Base-by-base conservation (phyloP, 2,888 invertebrate genomes). In the Drosophila bunnanda region DNA sequence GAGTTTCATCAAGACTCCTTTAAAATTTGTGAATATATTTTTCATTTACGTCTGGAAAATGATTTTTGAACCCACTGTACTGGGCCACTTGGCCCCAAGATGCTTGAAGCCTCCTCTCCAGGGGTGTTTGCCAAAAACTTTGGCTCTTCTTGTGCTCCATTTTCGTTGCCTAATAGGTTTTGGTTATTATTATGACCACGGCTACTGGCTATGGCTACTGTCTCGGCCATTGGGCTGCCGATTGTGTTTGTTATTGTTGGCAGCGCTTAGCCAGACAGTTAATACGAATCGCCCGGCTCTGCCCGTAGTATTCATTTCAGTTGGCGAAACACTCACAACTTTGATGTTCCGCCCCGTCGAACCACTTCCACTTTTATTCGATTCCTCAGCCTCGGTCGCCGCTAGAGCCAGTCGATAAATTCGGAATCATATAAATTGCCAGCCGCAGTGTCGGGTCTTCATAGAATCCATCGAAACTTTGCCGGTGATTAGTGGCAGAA, bases 161-260 rank as follows among this genome's bases (percentile, higher is more conserved):
- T 62, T 68, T 54, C n/a, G 72, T 67, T 80, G 67, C 61, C 74
- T 79, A 85, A 89, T 89, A 85, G 85, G 77, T 79, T 88, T 87
- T 64, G 54, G 74, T 81, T 89, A 80, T 87, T 87, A 83, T 89
- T 83, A 88, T 77, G 43, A 54, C 36, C 41, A 62, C 61, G 48
- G 30, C 38, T 50, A 58, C 60, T 61, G 50, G 56, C 57, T 46
- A 25, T 43, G 22, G 43, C 32, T 50, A 64, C 62, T 61, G 50
- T 57, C 56, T 50, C 52, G 67, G 20, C 46, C 66, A 28, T 43
- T 52, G 65, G n/a, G 28, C 13, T 30, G 17, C 30, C 54, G 17
- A 41, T 70, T 54, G 38, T 50, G 64, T 41, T 60, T 72, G 61
- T 69, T 73, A 62, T 60, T 80, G 67, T 72, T 79, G 71, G 60